Evolutionary conservation across 2,797 vertebrate species (phyloP).

Genomic region (Hippopotamyrus pictus): DNA sequence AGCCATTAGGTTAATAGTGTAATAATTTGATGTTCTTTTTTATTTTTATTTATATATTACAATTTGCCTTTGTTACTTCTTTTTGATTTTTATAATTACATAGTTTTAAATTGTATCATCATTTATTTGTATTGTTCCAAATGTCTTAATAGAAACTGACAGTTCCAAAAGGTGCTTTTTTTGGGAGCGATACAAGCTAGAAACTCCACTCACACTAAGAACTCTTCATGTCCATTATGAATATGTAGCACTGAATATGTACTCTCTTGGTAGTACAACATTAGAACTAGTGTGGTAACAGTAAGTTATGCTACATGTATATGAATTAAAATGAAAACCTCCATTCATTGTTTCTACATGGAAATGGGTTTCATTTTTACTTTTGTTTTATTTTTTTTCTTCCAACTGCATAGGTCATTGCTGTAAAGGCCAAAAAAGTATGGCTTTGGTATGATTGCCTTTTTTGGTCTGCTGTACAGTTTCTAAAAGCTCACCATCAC

Average conservation of each 20-base stretch:
- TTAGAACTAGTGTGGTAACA: background rate
- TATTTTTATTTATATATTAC: background rate
- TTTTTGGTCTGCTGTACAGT: background rate
- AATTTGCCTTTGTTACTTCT: background rate
- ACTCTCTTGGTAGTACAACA: background rate
- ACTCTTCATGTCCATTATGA: background rate
- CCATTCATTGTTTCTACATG: background rate
- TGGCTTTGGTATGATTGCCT: background rate
- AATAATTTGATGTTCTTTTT: background rate
- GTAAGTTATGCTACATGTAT: background rate
- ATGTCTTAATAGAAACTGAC: background rate
- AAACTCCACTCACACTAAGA: background rate
- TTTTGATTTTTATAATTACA: background rate
- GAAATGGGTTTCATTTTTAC: background rate
- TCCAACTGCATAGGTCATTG: background rate
- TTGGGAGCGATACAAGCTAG: background rate
- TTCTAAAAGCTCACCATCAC: background rate
- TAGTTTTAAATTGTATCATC: background rate
- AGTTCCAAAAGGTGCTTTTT: background rate
- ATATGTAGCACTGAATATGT: background rate
- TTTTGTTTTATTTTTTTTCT: background rate
- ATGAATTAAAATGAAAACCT: background rate
- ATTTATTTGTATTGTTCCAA: background rate
- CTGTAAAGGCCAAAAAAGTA: background rate
- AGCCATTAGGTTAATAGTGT: background rate